Evolutionary conservation across 2,113 vertebrate species (phyloP).

Genomic region (Oncorhynchus nerka): DNA sequence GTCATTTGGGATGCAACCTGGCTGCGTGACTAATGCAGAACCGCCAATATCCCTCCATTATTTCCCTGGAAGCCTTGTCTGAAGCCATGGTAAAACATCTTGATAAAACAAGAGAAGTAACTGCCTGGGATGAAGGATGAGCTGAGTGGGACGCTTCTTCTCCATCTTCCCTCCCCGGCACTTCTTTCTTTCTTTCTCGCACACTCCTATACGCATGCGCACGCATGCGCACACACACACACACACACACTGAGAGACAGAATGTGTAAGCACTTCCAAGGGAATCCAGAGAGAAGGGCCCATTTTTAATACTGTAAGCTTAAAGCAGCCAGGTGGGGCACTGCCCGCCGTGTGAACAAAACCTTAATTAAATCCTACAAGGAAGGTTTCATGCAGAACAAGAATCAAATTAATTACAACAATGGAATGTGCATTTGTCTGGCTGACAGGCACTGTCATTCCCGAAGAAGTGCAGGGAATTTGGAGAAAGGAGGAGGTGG

Average conservation of each 20-base stretch:
- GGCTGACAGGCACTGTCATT: slow-evolving; percentile 67
- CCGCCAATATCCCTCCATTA: too few relatives aligned
- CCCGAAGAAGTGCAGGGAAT: slow-evolving; percentile 38
- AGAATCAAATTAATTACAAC: slow-evolving; percentile 87
- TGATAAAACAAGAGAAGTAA: neutral
- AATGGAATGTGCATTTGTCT: slow-evolving; percentile 78
- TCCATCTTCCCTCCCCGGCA: neutral
- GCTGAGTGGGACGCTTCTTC: neutral
- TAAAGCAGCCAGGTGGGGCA: slow-evolving; percentile 60
- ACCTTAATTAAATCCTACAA: slow-evolving; percentile 88
- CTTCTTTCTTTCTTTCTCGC: neutral
- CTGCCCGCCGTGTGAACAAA: slow-evolving; percentile 52
- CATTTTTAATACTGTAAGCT: slow-evolving; percentile 71
- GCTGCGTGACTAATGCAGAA: too few relatives aligned
- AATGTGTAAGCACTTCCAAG: slow-evolving; percentile 37
- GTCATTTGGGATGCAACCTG: too few relatives aligned
- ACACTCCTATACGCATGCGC: neutral
- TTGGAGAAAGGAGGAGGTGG: neutral
- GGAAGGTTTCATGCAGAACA: slow-evolving; percentile 79
- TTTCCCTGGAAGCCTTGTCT: neutral
- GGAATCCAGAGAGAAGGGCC: slow-evolving; percentile 56
- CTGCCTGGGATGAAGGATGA: slow-evolving; percentile 1
- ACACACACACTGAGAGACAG: neutral
- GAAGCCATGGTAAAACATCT: slow-evolving; percentile 3
- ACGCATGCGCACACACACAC: neutral